Base-by-base conservation (phyloP, 2,888 invertebrate species). In the Carabus problematicus region DNA sequence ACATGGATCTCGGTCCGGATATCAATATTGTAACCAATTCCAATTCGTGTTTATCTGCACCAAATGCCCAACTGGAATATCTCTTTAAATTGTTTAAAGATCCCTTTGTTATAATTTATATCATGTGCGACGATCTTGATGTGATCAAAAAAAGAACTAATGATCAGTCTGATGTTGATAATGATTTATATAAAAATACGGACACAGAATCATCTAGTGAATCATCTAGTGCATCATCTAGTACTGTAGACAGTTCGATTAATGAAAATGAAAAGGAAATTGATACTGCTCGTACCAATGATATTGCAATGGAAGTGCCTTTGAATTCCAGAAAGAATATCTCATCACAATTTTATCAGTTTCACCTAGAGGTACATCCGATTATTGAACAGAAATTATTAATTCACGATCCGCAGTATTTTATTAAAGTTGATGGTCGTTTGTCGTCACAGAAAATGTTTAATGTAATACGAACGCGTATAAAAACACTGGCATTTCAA, bases 351-450 rank as follows among this genome's bases (percentile, higher is more conserved):
- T 76, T 87, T 60, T 84, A 86, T 74, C 81, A 83, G 71, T 88
- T 84, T 71, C 83, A 82, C 74, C 75, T 78, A 11, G 76, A 81
- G 60, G 80, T 85, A 3, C 75, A 82, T 41, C 80, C 84, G 7
- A 79, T 78, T 69, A 80, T 89, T 45, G 84, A 88, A 74, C 81
- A 82, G 45, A 82, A 84, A 76, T 76, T 88, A 43, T 77, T 85
- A 63, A 79, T 82, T 16, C 86, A 84, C 75, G 80, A 87, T 75
- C 85, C 87, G 0, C 84, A 86, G 73, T 79, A 80, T 75, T 81
- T 87, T 47, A 81, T 89, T 39, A 86, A 85, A 79, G 75, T 89
- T 55, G 88, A 89, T 77, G 88, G 86, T 1, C 81, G 88, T 41
- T 79, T 80, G 43, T 77, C 84, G 19, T 73, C 80, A 14, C 76